Percentiles rank a stretch among this genome's conserved stretches.
phyloP scores from a whole-genome alignment of 2,888 invertebrate genomes.

The Cataglyphis altisquamis region DNA sequence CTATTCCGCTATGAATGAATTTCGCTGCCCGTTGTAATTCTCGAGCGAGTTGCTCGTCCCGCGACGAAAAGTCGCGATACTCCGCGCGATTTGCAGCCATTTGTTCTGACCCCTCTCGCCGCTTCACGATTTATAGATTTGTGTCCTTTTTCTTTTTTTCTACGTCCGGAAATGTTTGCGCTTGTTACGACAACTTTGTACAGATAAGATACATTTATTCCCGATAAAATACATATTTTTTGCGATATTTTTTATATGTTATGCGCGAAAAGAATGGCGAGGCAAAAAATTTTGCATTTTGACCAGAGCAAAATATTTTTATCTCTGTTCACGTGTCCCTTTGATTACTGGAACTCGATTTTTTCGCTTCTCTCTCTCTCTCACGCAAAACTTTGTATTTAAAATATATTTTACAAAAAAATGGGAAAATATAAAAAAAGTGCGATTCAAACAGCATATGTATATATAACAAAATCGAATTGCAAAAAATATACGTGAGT shows the following conservation, averaged over 20 bases:
- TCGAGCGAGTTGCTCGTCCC: slow-evolving; percentile 1
- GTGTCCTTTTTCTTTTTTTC: not conserved
- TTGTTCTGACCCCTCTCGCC: not conserved
- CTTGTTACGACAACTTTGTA: not conserved
- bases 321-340: not conserved
- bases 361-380: not conserved
- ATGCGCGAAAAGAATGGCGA: not conserved
- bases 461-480: not conserved
- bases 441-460: not conserved
- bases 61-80: slow-evolving; percentile 36
- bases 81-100: slow-evolving; percentile 16
- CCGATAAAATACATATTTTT: not conserved
- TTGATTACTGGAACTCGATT: not conserved
- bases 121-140: not conserved
- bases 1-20: slow-evolving; percentile 32
- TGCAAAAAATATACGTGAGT: not conserved
- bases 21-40: slow-evolving; percentile 39
- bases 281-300: not conserved
- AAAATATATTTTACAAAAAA: not conserved
- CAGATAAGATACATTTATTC: not conserved
- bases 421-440: not conserved
- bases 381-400: not conserved
- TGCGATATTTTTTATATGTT: not conserved
- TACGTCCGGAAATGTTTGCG: not conserved
- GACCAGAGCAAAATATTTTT: slow-evolving; percentile 11